Conservation (phyloP, 2,888 invertebrate species). For the Agrotis puta region DNA sequence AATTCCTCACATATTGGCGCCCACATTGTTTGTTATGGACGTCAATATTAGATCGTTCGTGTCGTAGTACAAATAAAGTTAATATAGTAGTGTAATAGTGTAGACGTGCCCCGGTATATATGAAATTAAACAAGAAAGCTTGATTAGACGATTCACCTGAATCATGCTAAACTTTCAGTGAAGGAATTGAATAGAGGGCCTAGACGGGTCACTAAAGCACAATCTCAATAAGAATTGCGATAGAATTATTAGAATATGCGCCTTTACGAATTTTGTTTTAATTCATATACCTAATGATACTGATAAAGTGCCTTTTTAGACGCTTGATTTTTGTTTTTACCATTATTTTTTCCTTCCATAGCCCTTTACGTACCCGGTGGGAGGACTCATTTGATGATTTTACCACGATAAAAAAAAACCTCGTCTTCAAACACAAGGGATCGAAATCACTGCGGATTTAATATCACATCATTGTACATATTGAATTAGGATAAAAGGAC, state of each 20-base stretch:
- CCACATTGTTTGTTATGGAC: too few relatives aligned
- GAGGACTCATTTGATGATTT: too few relatives aligned
- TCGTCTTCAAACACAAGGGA: not conserved
- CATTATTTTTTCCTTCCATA: not conserved
- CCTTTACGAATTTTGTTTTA: too few relatives aligned
- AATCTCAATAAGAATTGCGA: too few relatives aligned
- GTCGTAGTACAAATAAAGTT: slow-evolving; percentile 2
- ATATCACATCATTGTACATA: slow-evolving; percentile 7
- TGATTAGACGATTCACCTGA: slow-evolving; percentile 27
- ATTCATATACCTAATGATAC: too few relatives aligned
- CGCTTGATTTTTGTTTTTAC: not conserved
- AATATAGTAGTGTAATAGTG: not conserved
- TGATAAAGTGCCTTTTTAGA: too few relatives aligned
- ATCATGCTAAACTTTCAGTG: slow-evolving; percentile 12
- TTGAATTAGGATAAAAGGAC: slow-evolving; percentile 35
- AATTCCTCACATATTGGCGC: not conserved
- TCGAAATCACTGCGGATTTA: slow-evolving; percentile 4
- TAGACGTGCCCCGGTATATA: slow-evolving; percentile 18
- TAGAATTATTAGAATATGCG: too few relatives aligned
- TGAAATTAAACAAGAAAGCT: slow-evolving; percentile 24
- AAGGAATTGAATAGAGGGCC: not conserved
- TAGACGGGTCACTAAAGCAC: too few relatives aligned
- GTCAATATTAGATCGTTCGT: not conserved
- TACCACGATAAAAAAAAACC: too few relatives aligned
- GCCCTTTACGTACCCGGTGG: not conserved